These are phyloP conservation scores for Ips nitidus DNA, from an alignment of 1,140 invertebrate species.

Conservation along the genomic window DNA sequence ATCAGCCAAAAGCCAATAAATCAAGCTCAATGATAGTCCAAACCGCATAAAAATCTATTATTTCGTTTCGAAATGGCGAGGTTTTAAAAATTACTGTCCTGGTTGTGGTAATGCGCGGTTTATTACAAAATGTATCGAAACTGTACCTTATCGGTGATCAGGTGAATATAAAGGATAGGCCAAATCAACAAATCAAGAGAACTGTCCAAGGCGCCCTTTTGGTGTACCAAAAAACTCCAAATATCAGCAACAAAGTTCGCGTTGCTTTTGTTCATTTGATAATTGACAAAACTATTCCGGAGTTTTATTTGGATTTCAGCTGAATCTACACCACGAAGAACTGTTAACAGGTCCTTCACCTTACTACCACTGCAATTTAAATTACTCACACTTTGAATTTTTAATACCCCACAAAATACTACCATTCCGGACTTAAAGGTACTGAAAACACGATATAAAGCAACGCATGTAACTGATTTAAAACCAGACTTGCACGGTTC, in stretches of 20 bases:
- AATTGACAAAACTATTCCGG: constrained; percentile 8
- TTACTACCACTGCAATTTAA: too few species aligned
- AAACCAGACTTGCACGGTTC: neutral
- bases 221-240: constrained; percentile 23
- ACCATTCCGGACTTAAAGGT: constrained; percentile 28
- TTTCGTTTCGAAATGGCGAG: too few species aligned
- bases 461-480: constrained; percentile 14
- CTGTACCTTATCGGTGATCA: constrained; percentile 24
- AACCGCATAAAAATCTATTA: too few species aligned
- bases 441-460: constrained; percentile 24
- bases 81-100: neutral
- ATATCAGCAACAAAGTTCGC: constrained; percentile 24
- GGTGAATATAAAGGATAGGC: constrained; percentile 31
- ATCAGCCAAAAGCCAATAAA: too few species aligned
- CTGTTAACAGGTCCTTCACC: neutral
- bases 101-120: too few species aligned
- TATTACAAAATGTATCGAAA: neutral
- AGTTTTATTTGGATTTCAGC: neutral
- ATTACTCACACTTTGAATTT: too few species aligned
- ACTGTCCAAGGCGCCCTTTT: constrained; percentile 15
- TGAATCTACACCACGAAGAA: neutral
- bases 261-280: constrained; percentile 20
- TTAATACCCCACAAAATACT: neutral
- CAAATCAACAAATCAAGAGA: constrained; percentile 33
- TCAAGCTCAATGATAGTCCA: too few species aligned